phyloP scores from a whole-genome alignment of 2,888 invertebrate genomes.

The Blomia tropicalis region DNA sequence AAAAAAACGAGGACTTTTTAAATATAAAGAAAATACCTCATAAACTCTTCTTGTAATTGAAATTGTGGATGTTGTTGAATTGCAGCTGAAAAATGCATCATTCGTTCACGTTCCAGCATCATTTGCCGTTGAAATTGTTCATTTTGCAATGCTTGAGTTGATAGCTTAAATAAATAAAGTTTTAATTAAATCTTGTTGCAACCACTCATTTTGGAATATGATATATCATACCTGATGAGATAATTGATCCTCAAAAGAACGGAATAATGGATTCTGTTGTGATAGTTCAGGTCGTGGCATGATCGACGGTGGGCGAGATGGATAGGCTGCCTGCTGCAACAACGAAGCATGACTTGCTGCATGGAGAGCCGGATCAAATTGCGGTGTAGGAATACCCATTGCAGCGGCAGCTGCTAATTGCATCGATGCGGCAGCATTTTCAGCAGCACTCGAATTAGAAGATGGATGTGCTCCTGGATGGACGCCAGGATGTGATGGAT shows the following conservation, averaged over 20 bases:
- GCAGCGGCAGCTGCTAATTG: constrained; percentile 29
- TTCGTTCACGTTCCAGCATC: constrained; percentile 35
- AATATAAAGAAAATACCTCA: constrained; percentile 26
- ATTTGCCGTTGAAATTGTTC: constrained; percentile 36
- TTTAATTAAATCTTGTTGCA: too few species aligned
- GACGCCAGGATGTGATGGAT: neutral
- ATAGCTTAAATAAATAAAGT: constrained; percentile 31
- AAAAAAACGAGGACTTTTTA: neutral
- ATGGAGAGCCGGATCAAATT: constrained; percentile 25
- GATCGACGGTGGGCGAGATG: constrained; percentile 25
- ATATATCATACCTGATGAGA: constrained; percentile 6
- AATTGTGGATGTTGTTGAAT: neutral
- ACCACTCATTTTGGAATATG: neutral
- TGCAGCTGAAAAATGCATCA: constrained; percentile 27
- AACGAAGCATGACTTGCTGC: constrained; percentile 21
- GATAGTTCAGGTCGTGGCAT: constrained; percentile 23
- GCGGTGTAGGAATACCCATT: constrained; percentile 26
- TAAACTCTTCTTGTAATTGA: constrained; percentile 24
- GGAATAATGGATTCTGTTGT: constrained; percentile 24
- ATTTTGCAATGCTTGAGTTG: constrained; percentile 35
- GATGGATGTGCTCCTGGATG: neutral
- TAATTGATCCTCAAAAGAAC: constrained; percentile 29
- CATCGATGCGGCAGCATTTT: constrained; percentile 24
- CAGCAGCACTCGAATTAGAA: neutral
- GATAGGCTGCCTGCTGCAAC: constrained; percentile 10